Conservation (phyloP, 35 echinoderm and acorn worm species). For the Eucidaris tribuloides region DNA sequence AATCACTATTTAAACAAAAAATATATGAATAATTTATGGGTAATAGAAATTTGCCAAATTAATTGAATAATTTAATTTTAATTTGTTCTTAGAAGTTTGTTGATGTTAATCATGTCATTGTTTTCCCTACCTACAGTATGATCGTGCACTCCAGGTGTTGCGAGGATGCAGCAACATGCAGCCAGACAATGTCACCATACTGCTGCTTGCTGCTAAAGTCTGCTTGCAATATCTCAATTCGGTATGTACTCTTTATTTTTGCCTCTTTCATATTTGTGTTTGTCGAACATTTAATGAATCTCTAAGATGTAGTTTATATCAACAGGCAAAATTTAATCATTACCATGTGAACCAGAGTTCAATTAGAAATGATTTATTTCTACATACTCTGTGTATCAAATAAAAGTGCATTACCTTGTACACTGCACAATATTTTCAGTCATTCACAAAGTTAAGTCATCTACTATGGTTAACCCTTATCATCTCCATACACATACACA, state of each 20-base stretch:
- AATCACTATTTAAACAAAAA: too few species aligned
- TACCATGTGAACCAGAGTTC: too few species aligned
- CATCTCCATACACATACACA: too few species aligned
- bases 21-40: background rate
- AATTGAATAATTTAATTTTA: background rate
- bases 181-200: constrained; percentile 50
- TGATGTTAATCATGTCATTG: background rate
- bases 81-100: background rate
- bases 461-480: too few species aligned
- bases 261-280: background rate
- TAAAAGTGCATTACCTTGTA: too few species aligned
- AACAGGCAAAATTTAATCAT: too few species aligned
- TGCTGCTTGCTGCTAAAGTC: constrained; percentile 85
- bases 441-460: too few species aligned
- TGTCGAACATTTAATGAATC: too few species aligned
- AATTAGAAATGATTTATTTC: too few species aligned
- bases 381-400: too few species aligned
- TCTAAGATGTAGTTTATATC: too few species aligned
- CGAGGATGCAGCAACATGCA: constrained; percentile 75
- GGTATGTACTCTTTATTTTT: constrained; percentile 42
- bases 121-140: constrained; percentile 43
- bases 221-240: constrained; percentile 72
- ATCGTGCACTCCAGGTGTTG: constrained; percentile 79
- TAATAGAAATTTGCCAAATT: background rate
- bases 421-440: too few species aligned